Conservation (phyloP, 1,140 invertebrate genomes). For the Hyles vespertilio region DNA sequence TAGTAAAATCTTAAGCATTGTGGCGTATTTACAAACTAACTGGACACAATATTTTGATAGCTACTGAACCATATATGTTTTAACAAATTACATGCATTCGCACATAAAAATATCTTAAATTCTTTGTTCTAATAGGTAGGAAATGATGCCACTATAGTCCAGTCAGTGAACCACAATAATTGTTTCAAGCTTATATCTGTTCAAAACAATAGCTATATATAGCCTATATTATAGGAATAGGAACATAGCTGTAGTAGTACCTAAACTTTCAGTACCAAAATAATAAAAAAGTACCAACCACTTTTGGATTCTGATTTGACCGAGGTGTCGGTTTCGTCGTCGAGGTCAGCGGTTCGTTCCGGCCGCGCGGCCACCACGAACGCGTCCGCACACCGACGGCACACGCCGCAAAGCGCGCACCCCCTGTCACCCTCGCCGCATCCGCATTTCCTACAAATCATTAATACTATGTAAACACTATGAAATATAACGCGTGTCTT, state of each 20-base stretch:
- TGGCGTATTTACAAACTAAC: no score
- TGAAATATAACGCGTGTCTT: no score
- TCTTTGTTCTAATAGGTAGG: background rate
- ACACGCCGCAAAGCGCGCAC: slow-evolving; percentile 94
- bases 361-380: slow-evolving; percentile 59
- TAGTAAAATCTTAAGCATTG: no score
- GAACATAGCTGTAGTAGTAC: no score
- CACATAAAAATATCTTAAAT: no score
- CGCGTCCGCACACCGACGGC: slow-evolving; percentile 89
- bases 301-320: slow-evolving; percentile 18
- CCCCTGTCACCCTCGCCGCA: slow-evolving; percentile 97
- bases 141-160: background rate
- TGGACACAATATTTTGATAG: no score
- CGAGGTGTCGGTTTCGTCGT: slow-evolving; percentile 33
- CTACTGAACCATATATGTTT: no score
- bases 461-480: background rate
- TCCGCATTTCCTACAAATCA: slow-evolving; percentile 86
- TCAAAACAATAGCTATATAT: background rate
- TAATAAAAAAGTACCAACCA: slow-evolving; percentile 15
- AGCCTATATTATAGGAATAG: no score
- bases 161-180: background rate
- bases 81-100: no score
- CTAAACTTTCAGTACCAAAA: no score
- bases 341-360: slow-evolving; percentile 20
- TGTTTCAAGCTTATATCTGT: background rate